phyloP scores from a whole-genome alignment of 2,888 invertebrate genomes.

The Cephus rjabovi region DNA sequence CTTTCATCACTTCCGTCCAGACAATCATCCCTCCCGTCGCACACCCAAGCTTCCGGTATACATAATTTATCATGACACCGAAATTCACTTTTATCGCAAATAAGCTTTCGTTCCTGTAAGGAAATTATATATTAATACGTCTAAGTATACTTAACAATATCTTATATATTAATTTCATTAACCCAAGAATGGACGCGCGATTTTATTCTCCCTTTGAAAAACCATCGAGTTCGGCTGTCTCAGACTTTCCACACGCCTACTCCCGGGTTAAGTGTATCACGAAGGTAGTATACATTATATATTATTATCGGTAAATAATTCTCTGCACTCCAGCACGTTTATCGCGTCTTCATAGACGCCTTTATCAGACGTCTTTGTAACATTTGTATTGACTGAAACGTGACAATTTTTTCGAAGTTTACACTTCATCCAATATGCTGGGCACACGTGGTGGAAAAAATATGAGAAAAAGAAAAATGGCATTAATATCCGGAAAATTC shows the following conservation, averaged over 20 bases:
- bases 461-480: background rate
- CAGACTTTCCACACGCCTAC: no score
- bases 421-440: background rate
- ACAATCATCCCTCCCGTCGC: slow-evolving; percentile 64
- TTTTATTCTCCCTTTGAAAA: no score
- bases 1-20: slow-evolving; percentile 64
- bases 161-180: background rate
- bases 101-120: background rate
- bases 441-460: background rate
- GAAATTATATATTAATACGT: background rate
- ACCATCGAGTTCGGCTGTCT: no score
- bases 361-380: background rate
- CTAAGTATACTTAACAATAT: background rate
- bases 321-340: background rate
- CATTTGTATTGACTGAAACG: background rate
- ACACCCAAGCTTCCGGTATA: slow-evolving; percentile 60
- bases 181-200: no score
- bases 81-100: slow-evolving; percentile 44
- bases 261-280: background rate
- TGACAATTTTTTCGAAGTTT: background rate
- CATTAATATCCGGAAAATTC: background rate
- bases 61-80: slow-evolving; percentile 53
- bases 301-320: background rate
- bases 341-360: background rate
- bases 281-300: background rate